phyloP scores from a whole-genome alignment of 2,888 invertebrate species.

The Drosophila cracens region DNA sequence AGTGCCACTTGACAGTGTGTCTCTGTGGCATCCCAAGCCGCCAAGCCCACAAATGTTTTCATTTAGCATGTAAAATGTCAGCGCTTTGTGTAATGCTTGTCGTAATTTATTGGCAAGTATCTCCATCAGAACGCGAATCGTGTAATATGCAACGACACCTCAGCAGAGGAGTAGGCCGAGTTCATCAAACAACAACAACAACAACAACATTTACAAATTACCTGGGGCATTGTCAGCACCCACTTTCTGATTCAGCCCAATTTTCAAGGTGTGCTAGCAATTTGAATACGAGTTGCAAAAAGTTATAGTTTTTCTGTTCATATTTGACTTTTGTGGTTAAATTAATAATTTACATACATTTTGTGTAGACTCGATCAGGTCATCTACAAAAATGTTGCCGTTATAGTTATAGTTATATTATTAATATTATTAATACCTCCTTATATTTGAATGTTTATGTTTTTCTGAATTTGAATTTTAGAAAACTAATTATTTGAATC shows the following conservation, averaged over 20 bases:
- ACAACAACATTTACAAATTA: conserved; percentile 7
- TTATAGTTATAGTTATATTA: too few species aligned
- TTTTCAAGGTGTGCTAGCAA: conserved; percentile 31
- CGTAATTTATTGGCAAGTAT: conserved; percentile 52
- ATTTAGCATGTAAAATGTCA: conserved; percentile 76
- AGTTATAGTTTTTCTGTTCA: conserved; percentile 9
- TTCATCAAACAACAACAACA: conserved; percentile 6
- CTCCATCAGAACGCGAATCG: conserved; percentile 24
- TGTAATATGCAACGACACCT: conserved; percentile 38
- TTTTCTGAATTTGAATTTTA: neutral
- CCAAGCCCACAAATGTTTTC: conserved; percentile 76
- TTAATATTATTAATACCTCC: neutral
- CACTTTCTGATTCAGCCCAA: conserved; percentile 24
- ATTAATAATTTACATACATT: neutral
- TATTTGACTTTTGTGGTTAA: conserved; percentile 19
- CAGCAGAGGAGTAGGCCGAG: conserved; percentile 28
- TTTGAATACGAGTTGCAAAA: conserved; percentile 7
- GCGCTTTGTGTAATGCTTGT: conserved; percentile 60
- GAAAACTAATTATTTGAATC: neutral
- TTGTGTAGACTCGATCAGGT: neutral
- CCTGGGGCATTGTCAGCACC: conserved; percentile 34
- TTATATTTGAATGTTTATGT: neutral
- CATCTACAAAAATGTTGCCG: too few species aligned
- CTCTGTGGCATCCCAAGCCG: conserved; percentile 36
- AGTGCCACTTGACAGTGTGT: conserved; percentile 51